Percentiles rank a stretch among this genome's conserved stretches.
Evolutionary conservation across 1,140 invertebrate species (phyloP).

Genomic region (Campoletis sonorensis): DNA sequence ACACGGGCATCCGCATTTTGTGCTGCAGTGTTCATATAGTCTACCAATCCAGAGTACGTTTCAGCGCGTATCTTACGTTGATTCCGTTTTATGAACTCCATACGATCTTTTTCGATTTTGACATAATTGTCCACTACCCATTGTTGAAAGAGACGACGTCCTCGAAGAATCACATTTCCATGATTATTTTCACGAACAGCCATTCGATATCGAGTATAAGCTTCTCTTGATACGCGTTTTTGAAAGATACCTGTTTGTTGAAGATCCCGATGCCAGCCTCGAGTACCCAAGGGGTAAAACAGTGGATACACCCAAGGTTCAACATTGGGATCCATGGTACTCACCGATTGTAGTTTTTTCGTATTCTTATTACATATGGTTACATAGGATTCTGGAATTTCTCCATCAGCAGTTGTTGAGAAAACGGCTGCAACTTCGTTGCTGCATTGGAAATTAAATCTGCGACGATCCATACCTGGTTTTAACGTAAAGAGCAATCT

Average conservation of each 20-base stretch:
- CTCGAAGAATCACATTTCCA: slow-evolving; percentile 33
- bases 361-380: slow-evolving; percentile 38
- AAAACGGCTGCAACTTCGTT: slow-evolving; percentile 45
- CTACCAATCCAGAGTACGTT: too few species aligned
- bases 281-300: slow-evolving; percentile 35
- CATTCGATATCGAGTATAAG: slow-evolving; percentile 32
- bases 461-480: slow-evolving; percentile 29
- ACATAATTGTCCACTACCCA: slow-evolving; percentile 47
- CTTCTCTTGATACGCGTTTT: slow-evolving; percentile 23
- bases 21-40: too few species aligned
- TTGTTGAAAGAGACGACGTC: slow-evolving; percentile 43
- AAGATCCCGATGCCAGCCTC: slow-evolving; percentile 41
- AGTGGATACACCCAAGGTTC: slow-evolving; percentile 33
- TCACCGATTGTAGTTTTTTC: slow-evolving; percentile 35
- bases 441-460: slow-evolving; percentile 35
- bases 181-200: slow-evolving; percentile 14
- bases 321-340: slow-evolving; percentile 42
- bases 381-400: slow-evolving; percentile 46
- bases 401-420: slow-evolving; percentile 42
- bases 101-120: slow-evolving; percentile 46
- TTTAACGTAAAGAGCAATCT: slow-evolving; percentile 31
- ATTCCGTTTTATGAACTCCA: too few species aligned
- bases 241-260: not conserved
- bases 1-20: slow-evolving; percentile 36
- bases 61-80: slow-evolving; percentile 22